Evolutionary conservation across 2,888 invertebrate genomes (phyloP).

Genomic region (Hirtodrosophila alboralis): DNA sequence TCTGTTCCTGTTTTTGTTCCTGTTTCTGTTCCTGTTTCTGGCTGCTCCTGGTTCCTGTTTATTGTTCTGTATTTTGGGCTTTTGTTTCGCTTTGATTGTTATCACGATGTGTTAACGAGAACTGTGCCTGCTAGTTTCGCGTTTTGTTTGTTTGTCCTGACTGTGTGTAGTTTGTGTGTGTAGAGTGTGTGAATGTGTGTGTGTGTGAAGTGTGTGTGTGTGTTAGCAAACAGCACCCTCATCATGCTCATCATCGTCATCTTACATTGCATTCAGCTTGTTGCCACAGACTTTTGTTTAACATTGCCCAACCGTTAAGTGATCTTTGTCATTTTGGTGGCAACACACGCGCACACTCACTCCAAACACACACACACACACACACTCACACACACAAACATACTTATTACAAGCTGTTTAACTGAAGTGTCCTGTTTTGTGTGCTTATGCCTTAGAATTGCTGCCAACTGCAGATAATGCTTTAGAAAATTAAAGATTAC

Average conservation of each 20-base stretch:
- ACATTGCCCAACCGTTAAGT: slow-evolving; percentile 63
- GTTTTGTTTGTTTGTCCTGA: slow-evolving; percentile 45
- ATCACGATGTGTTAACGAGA: slow-evolving; percentile 64
- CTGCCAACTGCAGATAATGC: slow-evolving; percentile 44
- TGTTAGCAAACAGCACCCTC: slow-evolving; percentile 63
- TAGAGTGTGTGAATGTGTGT: slow-evolving; percentile 14
- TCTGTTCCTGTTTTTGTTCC: slow-evolving; percentile 27
- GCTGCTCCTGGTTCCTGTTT: slow-evolving; percentile 25
- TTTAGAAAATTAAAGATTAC: slow-evolving; percentile 17
- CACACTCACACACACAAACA: slow-evolving; percentile 6
- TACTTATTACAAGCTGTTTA: slow-evolving; percentile 21
- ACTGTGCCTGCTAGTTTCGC: slow-evolving; percentile 55
- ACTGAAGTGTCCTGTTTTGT: slow-evolving; percentile 14
- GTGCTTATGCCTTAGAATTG: slow-evolving; percentile 13
- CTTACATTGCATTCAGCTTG: slow-evolving; percentile 46
- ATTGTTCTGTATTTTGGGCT: slow-evolving; percentile 56
- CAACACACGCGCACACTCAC: slow-evolving; percentile 10
- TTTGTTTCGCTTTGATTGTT: slow-evolving; percentile 69
- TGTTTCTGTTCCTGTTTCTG: slow-evolving; percentile 33
- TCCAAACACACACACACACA: background rate
- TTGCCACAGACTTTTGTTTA: slow-evolving; percentile 62
- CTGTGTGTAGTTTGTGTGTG: slow-evolving; percentile 4
- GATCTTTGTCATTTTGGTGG: slow-evolving; percentile 58
- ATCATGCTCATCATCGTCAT: slow-evolving; percentile 49
- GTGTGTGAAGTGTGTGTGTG: slow-evolving; percentile 26